phyloP scores from a whole-genome alignment of 1,140 invertebrate genomes.

The Drosophila asahinai region DNA sequence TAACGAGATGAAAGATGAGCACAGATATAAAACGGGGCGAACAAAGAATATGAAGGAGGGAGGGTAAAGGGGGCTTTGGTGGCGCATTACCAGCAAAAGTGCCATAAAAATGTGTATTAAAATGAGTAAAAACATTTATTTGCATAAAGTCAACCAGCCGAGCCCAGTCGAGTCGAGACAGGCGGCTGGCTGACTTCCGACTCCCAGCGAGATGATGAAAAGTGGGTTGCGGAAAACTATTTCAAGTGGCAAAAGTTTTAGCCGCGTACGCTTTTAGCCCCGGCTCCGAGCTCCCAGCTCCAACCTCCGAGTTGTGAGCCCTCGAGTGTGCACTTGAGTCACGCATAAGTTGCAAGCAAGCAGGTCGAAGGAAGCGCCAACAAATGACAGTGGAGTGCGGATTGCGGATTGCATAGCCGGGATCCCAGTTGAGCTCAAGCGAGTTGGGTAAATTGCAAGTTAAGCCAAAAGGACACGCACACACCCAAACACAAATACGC shows the following conservation, averaged over 20 bases:
- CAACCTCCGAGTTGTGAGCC: slow-evolving; percentile 33
- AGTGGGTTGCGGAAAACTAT: slow-evolving; percentile 68
- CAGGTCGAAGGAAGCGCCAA: slow-evolving; percentile 73
- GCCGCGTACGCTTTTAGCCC: slow-evolving; percentile 75
- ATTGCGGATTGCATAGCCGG: slow-evolving; percentile 8
- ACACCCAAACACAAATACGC: slow-evolving; percentile 38
- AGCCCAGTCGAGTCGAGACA: background rate
- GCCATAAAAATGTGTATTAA: slow-evolving; percentile 83
- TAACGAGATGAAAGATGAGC: slow-evolving; percentile 76
- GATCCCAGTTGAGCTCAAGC: slow-evolving; percentile 10
- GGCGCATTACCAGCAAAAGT: slow-evolving; percentile 73
- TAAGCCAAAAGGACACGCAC: slow-evolving; percentile 77
- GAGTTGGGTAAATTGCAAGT: slow-evolving; percentile 69
- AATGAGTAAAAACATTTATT: slow-evolving; percentile 84
- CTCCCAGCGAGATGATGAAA: slow-evolving; percentile 18
- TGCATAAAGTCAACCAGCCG: slow-evolving; percentile 73
- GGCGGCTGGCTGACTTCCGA: slow-evolving; percentile 41
- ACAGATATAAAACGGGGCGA: slow-evolving; percentile 6
- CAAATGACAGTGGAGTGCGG: slow-evolving; percentile 65
- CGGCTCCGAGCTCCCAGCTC: slow-evolving; percentile 39
- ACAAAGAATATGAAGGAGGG: background rate
- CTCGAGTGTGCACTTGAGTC: slow-evolving; percentile 80
- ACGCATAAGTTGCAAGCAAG: slow-evolving; percentile 80
- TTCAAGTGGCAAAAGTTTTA: slow-evolving; percentile 81
- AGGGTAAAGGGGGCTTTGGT: slow-evolving; percentile 30